These are phyloP conservation scores for Zenarchopterus dispar DNA, from an alignment of 2,797 vertebrate genomes.

Conservation along the genomic window DNA sequence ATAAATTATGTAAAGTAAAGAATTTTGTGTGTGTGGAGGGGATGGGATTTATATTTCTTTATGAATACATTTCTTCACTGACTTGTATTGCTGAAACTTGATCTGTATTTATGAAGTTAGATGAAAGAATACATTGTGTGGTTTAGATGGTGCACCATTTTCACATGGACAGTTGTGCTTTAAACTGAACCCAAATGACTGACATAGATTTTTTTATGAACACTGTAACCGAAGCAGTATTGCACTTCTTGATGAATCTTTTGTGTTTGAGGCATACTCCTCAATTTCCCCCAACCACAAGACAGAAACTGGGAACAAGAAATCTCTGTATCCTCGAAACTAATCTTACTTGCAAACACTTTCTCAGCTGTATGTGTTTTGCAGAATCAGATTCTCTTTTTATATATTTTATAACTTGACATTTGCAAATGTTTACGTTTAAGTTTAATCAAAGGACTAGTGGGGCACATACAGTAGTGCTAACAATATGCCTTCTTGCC, in stretches of 20 bases:
- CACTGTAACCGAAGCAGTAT: slow-evolving; percentile 9
- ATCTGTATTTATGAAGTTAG: not conserved
- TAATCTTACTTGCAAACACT: slow-evolving; percentile 23
- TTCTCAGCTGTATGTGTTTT: slow-evolving; percentile 19
- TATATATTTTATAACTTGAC: slow-evolving; percentile 15
- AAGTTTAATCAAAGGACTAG: slow-evolving; percentile 25
- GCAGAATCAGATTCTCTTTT: slow-evolving; percentile 14
- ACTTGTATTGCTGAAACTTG: not conserved
- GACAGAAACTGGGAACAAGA: slow-evolving; percentile 24
- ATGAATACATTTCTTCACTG: no score
- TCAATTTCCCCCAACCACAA: slow-evolving; percentile 44
- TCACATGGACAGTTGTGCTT: slow-evolving; percentile 15
- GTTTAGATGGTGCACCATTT: not conserved
- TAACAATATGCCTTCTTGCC: slow-evolving; percentile 26
- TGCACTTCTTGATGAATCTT: slow-evolving; percentile 19
- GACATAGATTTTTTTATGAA: slow-evolving; percentile 29
- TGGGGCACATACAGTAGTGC: slow-evolving; percentile 10
- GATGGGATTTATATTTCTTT: no score
- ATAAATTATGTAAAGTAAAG: no score
- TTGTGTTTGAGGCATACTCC: slow-evolving; percentile 44
- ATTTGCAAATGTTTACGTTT: slow-evolving; percentile 20
- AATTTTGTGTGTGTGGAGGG: no score
- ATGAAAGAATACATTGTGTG: slow-evolving; percentile 22
- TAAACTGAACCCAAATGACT: slow-evolving; percentile 8
- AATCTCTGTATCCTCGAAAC: slow-evolving; percentile 17